Percentiles rank a stretch among this genome's conserved stretches.
Evolutionary conservation across 2,888 invertebrate genomes (phyloP).

Genomic region (Andricus quercusramuli): DNA sequence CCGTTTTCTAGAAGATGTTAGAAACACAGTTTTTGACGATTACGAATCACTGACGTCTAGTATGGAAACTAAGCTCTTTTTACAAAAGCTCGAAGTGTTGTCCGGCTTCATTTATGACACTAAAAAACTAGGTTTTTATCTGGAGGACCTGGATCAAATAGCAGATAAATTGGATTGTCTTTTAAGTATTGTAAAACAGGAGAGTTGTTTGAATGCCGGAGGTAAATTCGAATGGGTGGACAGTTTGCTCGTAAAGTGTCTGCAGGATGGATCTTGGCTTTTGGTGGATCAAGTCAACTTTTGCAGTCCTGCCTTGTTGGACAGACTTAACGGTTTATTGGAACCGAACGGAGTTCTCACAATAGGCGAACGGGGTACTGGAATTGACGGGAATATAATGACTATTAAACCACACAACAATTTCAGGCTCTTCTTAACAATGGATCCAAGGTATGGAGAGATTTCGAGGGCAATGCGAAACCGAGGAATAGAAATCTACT

Average conservation of each 20-base stretch:
- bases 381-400: slow-evolving; percentile 84
- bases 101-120: slow-evolving; percentile 68
- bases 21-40: slow-evolving; percentile 54
- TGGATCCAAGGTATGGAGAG: slow-evolving; percentile 97
- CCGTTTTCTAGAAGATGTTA: slow-evolving; percentile 4
- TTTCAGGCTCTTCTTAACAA: slow-evolving; percentile 95
- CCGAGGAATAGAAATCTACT: slow-evolving; percentile 94
- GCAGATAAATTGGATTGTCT: slow-evolving; percentile 76
- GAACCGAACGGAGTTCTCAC: slow-evolving; percentile 95
- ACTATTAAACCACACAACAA: slow-evolving; percentile 91
- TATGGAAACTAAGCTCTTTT: slow-evolving; percentile 78
- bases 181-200: slow-evolving; percentile 78
- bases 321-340: slow-evolving; percentile 95
- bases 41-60: slow-evolving; percentile 73
- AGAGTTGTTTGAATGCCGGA: slow-evolving; percentile 86
- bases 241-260: slow-evolving; percentile 91
- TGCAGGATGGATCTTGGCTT: slow-evolving; percentile 91
- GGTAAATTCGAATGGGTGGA: slow-evolving; percentile 97
- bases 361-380: slow-evolving; percentile 94
- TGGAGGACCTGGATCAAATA: slow-evolving; percentile 69
- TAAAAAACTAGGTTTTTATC: slow-evolving; percentile 57
- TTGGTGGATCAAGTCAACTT: slow-evolving; percentile 96
- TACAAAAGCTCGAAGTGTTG: slow-evolving; percentile 75
- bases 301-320: slow-evolving; percentile 97
- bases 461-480: slow-evolving; percentile 99